A percentile compares a stretch with the other conserved stretches of the same genome.
Conservation (phyloP, 2,888 invertebrate species). For the Melitaea athalia region DNA sequence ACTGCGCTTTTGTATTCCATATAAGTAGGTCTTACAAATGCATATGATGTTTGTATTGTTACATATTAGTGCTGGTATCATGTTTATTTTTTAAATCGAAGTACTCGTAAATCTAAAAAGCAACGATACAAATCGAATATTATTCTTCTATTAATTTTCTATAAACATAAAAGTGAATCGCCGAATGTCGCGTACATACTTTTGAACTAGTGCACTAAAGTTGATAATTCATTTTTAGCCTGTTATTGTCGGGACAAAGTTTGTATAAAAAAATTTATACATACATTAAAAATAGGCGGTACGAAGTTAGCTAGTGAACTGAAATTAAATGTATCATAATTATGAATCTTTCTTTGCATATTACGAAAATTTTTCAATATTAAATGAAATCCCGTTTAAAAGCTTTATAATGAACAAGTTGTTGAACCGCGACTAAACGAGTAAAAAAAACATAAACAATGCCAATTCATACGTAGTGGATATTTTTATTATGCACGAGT, state of each 20-base stretch:
- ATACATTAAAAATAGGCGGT: too few species aligned
- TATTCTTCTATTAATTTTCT: too few species aligned
- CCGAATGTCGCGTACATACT: too few species aligned
- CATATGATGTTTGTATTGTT: not conserved
- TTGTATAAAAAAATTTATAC: too few species aligned
- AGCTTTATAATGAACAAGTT: constrained; percentile 22
- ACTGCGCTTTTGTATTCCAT: not conserved
- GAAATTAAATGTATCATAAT: too few species aligned
- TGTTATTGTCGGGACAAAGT: too few species aligned
- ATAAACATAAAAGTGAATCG: too few species aligned
- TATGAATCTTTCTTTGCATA: not conserved
- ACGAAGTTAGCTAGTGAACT: too few species aligned
- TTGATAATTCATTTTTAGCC: too few species aligned
- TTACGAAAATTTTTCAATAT: not conserved
- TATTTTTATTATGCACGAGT: constrained; percentile 2
- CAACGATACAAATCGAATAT: too few species aligned
- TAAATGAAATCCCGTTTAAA: not conserved
- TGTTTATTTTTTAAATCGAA: not conserved
- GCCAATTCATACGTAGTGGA: constrained; percentile 4
- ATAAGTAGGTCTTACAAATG: not conserved
- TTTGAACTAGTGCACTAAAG: too few species aligned
- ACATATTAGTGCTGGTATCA: not conserved
- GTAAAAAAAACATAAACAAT: constrained; percentile 38
- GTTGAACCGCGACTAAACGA: constrained; percentile 32
- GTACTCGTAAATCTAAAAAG: too few species aligned